A percentile compares a stretch with the other conserved stretches of the same genome.
Evolutionary conservation across 1,140 invertebrate genomes (phyloP).

Genomic region (Neodiprion virginianus): DNA sequence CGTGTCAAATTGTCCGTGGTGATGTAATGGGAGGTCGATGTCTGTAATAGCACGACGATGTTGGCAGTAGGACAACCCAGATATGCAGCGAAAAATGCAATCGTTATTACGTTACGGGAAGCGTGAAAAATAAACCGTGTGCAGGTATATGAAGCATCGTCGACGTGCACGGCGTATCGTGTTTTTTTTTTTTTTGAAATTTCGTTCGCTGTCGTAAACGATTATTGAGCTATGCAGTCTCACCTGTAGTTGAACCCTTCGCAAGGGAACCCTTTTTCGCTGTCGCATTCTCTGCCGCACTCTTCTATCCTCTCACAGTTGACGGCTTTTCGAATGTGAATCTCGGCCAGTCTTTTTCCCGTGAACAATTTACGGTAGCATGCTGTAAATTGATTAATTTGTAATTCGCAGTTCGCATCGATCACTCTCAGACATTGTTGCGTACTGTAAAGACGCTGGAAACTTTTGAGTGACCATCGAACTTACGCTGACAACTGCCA

Average conservation of each 20-base stretch:
- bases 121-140: background rate
- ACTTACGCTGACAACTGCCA: conserved; percentile 34
- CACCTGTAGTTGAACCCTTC: conserved; percentile 85
- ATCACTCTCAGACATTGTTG: conserved; percentile 26
- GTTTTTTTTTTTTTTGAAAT: background rate
- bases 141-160: background rate
- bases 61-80: background rate
- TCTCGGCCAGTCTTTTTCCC: conserved; percentile 71
- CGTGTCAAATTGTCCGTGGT: background rate
- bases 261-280: conserved; percentile 75
- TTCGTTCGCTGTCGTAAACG: background rate
- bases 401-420: conserved; percentile 18
- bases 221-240: conserved; percentile 23
- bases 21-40: background rate
- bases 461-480: background rate
- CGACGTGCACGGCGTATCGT: too few species aligned
- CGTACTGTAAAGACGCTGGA: too few species aligned
- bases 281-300: conserved; percentile 76
- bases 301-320: conserved; percentile 75
- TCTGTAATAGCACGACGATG: background rate
- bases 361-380: conserved; percentile 77
- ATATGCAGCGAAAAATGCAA: background rate
- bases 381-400: conserved; percentile 60
- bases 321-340: conserved; percentile 70
- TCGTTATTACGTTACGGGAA: background rate